Percentiles rank a stretch among this genome's conserved stretches.
These are phyloP conservation scores for Brachirus orientalis DNA, from an alignment of 2,113 vertebrate genomes.

Conservation along the genomic window DNA sequence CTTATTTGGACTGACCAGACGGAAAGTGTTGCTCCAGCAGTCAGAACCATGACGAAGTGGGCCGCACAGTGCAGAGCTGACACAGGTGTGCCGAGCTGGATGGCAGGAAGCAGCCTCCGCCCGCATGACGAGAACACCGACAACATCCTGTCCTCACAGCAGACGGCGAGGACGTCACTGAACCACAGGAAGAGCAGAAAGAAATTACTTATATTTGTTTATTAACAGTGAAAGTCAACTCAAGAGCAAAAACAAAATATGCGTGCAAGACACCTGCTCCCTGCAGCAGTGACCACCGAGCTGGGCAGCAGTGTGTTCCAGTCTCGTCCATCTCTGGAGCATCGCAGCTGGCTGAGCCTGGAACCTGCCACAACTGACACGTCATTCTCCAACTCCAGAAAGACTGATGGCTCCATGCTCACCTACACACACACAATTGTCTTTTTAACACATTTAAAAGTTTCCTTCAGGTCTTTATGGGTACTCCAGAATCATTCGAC, in stretches of 20 bases:
- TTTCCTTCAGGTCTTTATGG: too few relatives aligned
- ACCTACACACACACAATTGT: conserved; percentile 75
- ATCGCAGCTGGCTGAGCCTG: conserved; percentile 92
- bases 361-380: conserved; percentile 86
- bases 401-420: conserved; percentile 91
- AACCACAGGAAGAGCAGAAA: background rate
- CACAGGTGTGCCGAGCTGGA: conserved; percentile 88
- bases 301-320: conserved; percentile 93
- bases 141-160: conserved; percentile 91
- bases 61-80: conserved; percentile 92
- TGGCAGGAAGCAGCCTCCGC: conserved; percentile 92
- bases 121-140: conserved; percentile 94
- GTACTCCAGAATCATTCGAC: too few relatives aligned
- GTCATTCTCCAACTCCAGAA: conserved; percentile 96
- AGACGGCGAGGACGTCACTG: conserved; percentile 91
- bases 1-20: conserved; percentile 86
- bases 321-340: conserved; percentile 90
- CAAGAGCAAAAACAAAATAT: background rate
- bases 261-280: conserved; percentile 85
- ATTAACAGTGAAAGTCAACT: background rate
- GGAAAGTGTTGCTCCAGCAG: conserved; percentile 88
- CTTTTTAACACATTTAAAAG: too few relatives aligned
- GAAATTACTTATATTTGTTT: too few relatives aligned
- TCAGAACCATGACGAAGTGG: conserved; percentile 93
- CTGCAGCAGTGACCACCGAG: conserved; percentile 88